phyloP scores from a whole-genome alignment of 2,113 vertebrate genomes.

The Nicator chloris region DNA sequence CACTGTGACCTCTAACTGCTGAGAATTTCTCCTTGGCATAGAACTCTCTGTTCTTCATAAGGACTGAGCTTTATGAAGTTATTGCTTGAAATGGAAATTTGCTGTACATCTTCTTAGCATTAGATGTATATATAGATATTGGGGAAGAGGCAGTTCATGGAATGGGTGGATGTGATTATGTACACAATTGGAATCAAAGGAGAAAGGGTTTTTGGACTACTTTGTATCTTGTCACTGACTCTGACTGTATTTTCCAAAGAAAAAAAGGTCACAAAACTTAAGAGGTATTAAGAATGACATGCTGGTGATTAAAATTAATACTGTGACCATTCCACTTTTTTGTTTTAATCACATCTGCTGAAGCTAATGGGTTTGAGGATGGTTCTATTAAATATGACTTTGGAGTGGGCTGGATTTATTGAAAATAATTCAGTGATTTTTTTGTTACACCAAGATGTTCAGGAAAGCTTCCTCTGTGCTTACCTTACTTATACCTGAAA shows the following conservation, averaged over 20 bases:
- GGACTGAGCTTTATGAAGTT: neutral
- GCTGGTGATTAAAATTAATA: neutral
- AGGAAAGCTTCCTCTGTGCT: neutral
- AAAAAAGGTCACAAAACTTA: neutral
- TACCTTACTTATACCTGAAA: neutral
- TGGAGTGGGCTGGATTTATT: neutral
- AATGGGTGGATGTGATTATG: neutral
- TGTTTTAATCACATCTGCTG: neutral
- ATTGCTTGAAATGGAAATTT: neutral
- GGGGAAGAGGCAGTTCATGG: neutral
- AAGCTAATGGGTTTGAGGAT: neutral
- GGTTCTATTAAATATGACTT: neutral
- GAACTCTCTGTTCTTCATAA: neutral
- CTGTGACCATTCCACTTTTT: neutral
- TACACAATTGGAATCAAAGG: neutral
- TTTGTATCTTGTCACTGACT: neutral
- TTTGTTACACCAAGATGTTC: neutral
- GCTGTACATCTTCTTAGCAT: fast-evolving
- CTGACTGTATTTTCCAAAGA: neutral
- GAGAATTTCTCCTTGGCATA: neutral
- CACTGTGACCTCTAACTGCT: neutral
- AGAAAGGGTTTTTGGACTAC: neutral
- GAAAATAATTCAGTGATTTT: neutral
- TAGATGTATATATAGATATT: neutral
- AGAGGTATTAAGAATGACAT: neutral